Percentiles rank a stretch among this genome's conserved stretches.
Evolutionary conservation across 2,113 vertebrate species (phyloP).

Genomic region (Austrofundulus limnaeus): DNA sequence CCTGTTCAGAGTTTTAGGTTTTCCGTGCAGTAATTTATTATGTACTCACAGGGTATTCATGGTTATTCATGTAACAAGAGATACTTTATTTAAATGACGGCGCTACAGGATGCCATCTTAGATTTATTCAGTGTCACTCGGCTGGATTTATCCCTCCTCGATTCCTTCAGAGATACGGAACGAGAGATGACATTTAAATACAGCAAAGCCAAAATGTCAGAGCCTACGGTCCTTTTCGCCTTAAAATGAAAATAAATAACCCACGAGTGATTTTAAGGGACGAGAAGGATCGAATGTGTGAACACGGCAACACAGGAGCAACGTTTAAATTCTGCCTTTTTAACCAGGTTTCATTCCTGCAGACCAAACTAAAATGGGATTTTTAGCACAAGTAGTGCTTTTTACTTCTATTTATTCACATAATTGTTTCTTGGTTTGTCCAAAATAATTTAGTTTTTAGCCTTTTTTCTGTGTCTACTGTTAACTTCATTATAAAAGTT

Average conservation of each 20-base stretch:
- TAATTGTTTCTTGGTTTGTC: no score
- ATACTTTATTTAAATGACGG: not conserved
- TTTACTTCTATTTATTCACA: no score
- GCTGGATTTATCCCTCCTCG: not conserved
- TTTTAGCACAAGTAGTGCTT: no score
- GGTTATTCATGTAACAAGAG: not conserved
- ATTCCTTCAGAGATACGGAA: not conserved
- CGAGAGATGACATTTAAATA: constrained; percentile 1
- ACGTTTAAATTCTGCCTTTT: no score
- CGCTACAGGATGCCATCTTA: not conserved
- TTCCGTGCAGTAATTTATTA: not conserved
- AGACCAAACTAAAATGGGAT: no score
- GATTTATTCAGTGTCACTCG: not conserved
- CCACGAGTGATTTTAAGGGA: constrained; percentile 2
- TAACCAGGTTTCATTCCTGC: no score
- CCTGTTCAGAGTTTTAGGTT: no score
- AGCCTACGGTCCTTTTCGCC: not conserved
- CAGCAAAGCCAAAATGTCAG: constrained; percentile 8
- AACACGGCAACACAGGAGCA: not conserved
- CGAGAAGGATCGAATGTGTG: not conserved
- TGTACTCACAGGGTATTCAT: not conserved
- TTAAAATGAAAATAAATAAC: constrained; percentile 6
- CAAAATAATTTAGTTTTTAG: no score
- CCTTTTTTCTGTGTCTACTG: no score
- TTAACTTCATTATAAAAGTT: no score